phyloP scores from a whole-genome alignment of 35 echinoderm and acorn worm species.

The Ophiothrix spiculata region DNA sequence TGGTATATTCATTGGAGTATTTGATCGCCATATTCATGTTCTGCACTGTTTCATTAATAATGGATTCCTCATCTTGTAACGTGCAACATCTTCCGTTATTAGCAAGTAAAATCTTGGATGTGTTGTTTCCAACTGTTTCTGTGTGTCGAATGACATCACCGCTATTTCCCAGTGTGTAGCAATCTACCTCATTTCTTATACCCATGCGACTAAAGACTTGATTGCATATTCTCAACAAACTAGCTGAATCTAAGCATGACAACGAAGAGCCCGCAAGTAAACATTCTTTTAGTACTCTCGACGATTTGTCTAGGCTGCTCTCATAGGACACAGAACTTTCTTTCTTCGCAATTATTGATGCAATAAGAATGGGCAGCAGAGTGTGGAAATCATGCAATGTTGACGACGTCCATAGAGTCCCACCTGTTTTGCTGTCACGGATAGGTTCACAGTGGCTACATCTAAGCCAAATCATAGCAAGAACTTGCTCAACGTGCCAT shows the following conservation, averaged over 20 bases:
- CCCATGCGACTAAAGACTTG: background rate
- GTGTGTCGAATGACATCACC: background rate
- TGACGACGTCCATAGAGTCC: background rate
- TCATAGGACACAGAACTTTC: background rate
- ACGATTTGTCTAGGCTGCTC: background rate
- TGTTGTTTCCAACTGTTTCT: background rate
- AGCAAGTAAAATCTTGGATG: background rate
- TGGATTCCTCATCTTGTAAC: background rate
- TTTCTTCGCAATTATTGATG: background rate
- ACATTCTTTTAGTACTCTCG: background rate
- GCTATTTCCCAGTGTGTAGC: background rate
- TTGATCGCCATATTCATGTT: background rate
- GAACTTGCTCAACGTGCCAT: conserved; percentile 4
- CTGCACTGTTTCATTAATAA: conserved; percentile 9
- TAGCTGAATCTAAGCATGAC: background rate
- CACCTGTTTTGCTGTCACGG: background rate
- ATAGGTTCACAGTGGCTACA: conserved; percentile 6
- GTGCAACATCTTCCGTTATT: background rate
- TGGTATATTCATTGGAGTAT: background rate
- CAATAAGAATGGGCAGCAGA: background rate
- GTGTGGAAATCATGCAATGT: background rate
- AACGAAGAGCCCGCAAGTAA: background rate
- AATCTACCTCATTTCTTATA: background rate
- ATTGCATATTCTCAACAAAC: conserved; percentile 1
- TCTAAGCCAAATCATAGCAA: background rate